Evolutionary conservation across 1,140 invertebrate species (phyloP).

Genomic region (Bombus terrestris): DNA sequence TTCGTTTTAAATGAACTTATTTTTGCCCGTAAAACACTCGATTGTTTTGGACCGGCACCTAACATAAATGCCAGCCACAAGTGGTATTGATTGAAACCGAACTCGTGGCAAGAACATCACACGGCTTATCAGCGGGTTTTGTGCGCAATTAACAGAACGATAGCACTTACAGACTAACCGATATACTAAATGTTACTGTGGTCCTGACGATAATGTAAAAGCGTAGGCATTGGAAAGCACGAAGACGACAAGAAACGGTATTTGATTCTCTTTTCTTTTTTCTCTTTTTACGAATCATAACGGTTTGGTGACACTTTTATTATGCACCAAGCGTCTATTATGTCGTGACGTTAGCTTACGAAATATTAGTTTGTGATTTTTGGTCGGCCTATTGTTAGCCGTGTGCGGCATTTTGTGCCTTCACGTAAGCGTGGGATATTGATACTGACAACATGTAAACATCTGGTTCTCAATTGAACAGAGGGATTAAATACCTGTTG

Average conservation of each 20-base stretch:
- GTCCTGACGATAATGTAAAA: slow-evolving; percentile 66
- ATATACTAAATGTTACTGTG: slow-evolving; percentile 47
- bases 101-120: slow-evolving; percentile 12
- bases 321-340: slow-evolving; percentile 48
- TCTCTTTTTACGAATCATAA: slow-evolving; percentile 18
- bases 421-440: slow-evolving; percentile 83
- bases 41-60: slow-evolving; percentile 1
- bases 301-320: slow-evolving; percentile 33
- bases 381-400: slow-evolving; percentile 75
- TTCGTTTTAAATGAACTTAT: slow-evolving; percentile 9
- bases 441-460: slow-evolving; percentile 83
- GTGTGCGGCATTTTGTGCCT: slow-evolving; percentile 83
- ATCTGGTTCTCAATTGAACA: slow-evolving; percentile 76
- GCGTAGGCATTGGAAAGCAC: slow-evolving; percentile 69
- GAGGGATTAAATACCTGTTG: slow-evolving; percentile 63
- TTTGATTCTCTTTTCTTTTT: neutral
- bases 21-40: slow-evolving; percentile 46
- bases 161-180: slow-evolving; percentile 59
- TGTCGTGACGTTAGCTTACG: slow-evolving; percentile 67
- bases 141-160: slow-evolving; percentile 43
- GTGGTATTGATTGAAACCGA: slow-evolving; percentile 18
- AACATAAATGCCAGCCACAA: slow-evolving; percentile 12
- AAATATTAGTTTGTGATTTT: slow-evolving; percentile 80
- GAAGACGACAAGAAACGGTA: slow-evolving; percentile 63
- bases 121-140: slow-evolving; percentile 23